Evolutionary conservation across 2,113 vertebrate genomes (phyloP), one percentile per base, ranked within the genome.

Genomic region (Acrocephalus kingi): DNA sequence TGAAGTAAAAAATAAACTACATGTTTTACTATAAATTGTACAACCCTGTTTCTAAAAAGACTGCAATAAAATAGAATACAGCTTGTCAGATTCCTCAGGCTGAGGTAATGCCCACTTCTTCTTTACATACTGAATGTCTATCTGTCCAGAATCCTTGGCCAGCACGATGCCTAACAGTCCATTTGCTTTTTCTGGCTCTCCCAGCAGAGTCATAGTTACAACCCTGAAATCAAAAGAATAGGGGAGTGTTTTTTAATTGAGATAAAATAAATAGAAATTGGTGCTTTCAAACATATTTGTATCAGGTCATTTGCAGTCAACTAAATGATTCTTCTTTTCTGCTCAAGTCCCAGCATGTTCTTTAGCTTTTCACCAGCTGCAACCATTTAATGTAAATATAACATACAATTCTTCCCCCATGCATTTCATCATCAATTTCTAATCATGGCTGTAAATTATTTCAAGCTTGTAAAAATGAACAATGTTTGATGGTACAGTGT

Each of bases 111-210:
- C 97, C 86, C 99, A 99, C 35, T 89, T 89, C 91, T 95, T 98
- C 80, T 97, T 98, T 79, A 99, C 97, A 93, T 98, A 98, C n/a
- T 99, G 99, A 58, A 99, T 88, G 52, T 99, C 99, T 35, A 99
- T 93, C 31, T 96, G 91, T 68, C 99, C 99, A 4, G 98, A 99
- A 21, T 97, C 90, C 41, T 97, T 98, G 54, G 98, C 99, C 79
- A 99, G 96, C 4, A 96, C 98, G 14, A 99, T 80, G 45, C 98
- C 99, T 56, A 99, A 98, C 83, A 98, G 98, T 56, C 97, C 94
- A 25, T 96, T 98, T 71, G 97, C 91, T 94, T 98, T 99, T 94
- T 98, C 98, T 3, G 98, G 98, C 78, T 99, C 99, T 68, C 99
- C 99, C 91, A 98, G 97, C 9, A 98, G 66, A 11, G 98, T 96